phyloP scores from a whole-genome alignment of 2,888 invertebrate species.

The Chrysodeixis includens region DNA sequence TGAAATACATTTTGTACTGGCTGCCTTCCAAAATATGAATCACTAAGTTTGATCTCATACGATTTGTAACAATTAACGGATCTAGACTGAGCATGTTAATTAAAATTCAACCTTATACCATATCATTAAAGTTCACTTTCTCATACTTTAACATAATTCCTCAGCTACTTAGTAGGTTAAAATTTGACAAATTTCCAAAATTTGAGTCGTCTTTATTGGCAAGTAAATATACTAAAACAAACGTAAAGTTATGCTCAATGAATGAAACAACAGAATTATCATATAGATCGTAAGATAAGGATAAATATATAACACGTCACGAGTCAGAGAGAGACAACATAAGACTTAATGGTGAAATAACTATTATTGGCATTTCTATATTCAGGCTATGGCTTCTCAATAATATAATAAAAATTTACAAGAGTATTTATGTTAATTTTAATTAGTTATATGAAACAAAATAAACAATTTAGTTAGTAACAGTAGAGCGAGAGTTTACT shows the following conservation, averaged over 20 bases:
- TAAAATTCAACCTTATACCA: conserved; percentile 44
- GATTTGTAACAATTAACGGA: conserved; percentile 75
- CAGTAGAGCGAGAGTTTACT: conserved; percentile 29
- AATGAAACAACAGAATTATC: too few relatives aligned
- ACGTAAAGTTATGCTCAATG: too few relatives aligned
- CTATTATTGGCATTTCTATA: too few relatives aligned
- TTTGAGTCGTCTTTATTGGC: too few relatives aligned
- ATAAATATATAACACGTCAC: too few relatives aligned
- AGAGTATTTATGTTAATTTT: not conserved
- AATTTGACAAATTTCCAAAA: not conserved
- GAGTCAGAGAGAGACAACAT: too few relatives aligned
- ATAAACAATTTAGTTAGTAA: conserved; percentile 45
- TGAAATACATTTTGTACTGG: conserved; percentile 72
- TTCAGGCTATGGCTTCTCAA: too few relatives aligned
- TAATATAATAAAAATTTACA: too few relatives aligned
- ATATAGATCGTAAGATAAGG: too few relatives aligned
- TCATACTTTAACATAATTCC: not conserved
- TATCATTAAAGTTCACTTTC: conserved; percentile 26
- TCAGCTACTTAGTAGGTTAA: not conserved
- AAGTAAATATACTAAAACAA: too few relatives aligned
- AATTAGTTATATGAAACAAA: conserved; percentile 19
- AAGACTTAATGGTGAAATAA: too few relatives aligned
- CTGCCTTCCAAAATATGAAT: conserved; percentile 73
- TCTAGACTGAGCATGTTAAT: conserved; percentile 36
- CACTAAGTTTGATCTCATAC: conserved; percentile 68